Base-by-base conservation (phyloP, 1,140 invertebrate species). In the Microplitis mediator region DNA sequence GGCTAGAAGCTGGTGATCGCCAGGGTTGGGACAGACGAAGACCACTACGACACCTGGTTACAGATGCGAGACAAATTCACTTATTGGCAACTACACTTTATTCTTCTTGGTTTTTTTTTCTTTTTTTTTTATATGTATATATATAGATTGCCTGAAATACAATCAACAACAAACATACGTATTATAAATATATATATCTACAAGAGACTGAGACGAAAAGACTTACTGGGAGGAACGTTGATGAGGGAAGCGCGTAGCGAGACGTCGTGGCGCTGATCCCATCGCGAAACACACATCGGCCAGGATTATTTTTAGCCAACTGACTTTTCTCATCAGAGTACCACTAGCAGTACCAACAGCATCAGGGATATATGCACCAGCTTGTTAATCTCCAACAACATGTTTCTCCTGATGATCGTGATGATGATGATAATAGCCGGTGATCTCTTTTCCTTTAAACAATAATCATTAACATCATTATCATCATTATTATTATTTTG, bases 251-350 rank as follows among this genome's bases (percentile, higher is more conserved):
- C 13, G 31, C 8, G 13, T 62, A 13, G 60, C 60, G 60, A 62
- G 60, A 62, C 60, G 60, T 65, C 63, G 63, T 65, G 63, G 63
- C 63, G 63, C 63, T 65, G 63, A 65, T 65, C 56, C 16, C 56
- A 58, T 58, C 56, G 56, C 56, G 56, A 58, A 45, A 58, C 56
- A 58, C 56, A 58, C 56, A 58, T 58, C 56, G 56, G 56, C 16
- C 16, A 58, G 4, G 56, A 58, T 58, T 58, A 58, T 58, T 58
- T 58, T 58, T 58, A 58, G 56, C 16, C 56, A 31, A 16, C 14
- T 58, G 56, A 58, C 56, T 58, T 58, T 58, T 58, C 56, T 58
- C 39, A 6, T 45, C 56, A 58, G 51, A 14, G 56, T 23, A 8
- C 8, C 14, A 58, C 56, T 5, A 31, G 56, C 56, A 54, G 39